Conservation (phyloP, 2,113 vertebrate genomes). For the Ovibos moschatus region DNA sequence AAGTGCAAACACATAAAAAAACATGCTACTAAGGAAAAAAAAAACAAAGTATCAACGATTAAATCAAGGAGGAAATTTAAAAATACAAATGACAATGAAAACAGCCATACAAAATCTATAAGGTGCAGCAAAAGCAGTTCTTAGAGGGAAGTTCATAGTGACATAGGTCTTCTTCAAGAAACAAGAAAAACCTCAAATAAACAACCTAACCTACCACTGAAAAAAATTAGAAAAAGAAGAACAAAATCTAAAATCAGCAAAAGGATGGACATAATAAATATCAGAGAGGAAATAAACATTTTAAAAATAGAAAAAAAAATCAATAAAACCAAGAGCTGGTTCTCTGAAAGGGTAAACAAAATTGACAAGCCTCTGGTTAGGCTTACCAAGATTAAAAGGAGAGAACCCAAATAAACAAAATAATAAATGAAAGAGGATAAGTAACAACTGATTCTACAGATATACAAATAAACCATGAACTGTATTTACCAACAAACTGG, state of each 20-base stretch:
- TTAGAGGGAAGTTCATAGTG: not conserved
- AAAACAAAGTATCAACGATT: accelerated
- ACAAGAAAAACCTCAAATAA: not conserved
- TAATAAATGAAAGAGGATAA: not conserved
- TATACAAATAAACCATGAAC: not conserved
- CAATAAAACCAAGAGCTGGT: not conserved
- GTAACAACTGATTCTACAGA: not conserved
- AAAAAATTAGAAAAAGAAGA: not conserved
- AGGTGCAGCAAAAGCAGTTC: not conserved
- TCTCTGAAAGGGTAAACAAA: not conserved
- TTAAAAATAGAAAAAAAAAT: not conserved
- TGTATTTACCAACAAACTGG: not conserved
- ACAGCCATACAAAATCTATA: not conserved
- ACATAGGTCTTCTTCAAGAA: not conserved
- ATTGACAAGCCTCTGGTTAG: not conserved
- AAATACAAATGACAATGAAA: not conserved
- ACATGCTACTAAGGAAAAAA: no score
- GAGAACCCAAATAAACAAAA: not conserved
- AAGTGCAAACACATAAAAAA: no score
- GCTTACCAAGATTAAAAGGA: not conserved
- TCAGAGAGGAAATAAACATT: not conserved
- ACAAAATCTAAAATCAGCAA: not conserved
- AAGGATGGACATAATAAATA: not conserved
- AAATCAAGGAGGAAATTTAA: not conserved
- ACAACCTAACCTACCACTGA: not conserved